Conservation (phyloP, 2,797 vertebrate genomes). For the Myoxocephalus aenaeus region DNA sequence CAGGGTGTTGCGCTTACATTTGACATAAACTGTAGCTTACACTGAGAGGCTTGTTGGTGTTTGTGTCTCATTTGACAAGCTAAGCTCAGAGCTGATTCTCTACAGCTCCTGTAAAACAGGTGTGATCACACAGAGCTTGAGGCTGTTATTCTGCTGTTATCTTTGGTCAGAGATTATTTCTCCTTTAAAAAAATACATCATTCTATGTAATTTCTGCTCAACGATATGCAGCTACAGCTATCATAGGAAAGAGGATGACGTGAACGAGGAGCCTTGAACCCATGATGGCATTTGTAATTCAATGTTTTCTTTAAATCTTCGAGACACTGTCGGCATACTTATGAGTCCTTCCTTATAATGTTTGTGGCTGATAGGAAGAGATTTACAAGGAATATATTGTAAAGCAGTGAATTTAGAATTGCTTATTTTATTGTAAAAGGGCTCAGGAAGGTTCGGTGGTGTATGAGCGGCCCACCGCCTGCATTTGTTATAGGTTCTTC, state of each 20-base stretch:
- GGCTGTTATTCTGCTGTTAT: constrained; percentile 12
- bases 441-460: constrained; percentile 25
- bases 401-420: constrained; percentile 16
- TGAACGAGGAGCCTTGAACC: constrained; percentile 8
- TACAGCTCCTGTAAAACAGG: constrained; percentile 32
- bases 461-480: constrained; percentile 26
- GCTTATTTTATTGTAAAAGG: constrained; percentile 24
- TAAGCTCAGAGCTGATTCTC: constrained; percentile 29
- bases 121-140: constrained; percentile 19
- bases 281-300: constrained; percentile 43
- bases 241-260: not conserved
- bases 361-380: constrained; percentile 24
- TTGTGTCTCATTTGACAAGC: constrained; percentile 32
- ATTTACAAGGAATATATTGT: not conserved
- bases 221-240: constrained; percentile 9
- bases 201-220: constrained; percentile 3
- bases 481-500: constrained; percentile 39
- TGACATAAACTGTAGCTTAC: constrained; percentile 18
- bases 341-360: constrained; percentile 54
- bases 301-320: constrained; percentile 31
- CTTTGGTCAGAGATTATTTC: constrained; percentile 29
- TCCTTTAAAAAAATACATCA: not conserved
- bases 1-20: not conserved
- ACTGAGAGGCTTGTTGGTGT: constrained; percentile 21
- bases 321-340: constrained; percentile 22